These are phyloP conservation scores for Malurus leucopterus DNA, from an alignment of 2,797 vertebrate species.

Conservation along the genomic window DNA sequence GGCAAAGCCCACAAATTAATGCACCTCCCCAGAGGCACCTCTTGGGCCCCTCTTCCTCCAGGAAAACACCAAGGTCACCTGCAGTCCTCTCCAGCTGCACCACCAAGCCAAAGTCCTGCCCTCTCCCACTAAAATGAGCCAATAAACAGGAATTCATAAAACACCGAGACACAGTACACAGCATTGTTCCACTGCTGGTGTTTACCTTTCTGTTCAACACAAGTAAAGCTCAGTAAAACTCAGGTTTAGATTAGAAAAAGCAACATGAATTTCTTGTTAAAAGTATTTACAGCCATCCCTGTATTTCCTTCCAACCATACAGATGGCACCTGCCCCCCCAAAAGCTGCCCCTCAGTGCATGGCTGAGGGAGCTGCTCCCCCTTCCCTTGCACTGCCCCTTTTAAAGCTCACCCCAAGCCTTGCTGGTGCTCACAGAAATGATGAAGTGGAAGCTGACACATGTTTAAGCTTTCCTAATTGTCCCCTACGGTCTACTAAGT, in stretches of 20 bases:
- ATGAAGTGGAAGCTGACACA: background rate
- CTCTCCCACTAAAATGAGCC: background rate
- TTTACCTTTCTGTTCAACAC: background rate
- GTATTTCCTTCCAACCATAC: background rate
- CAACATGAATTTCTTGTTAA: background rate
- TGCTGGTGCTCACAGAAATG: background rate
- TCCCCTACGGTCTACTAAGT: background rate
- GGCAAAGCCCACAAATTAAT: background rate
- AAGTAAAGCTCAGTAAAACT: background rate
- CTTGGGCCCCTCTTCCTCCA: background rate
- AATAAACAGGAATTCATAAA: background rate
- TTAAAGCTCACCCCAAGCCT: background rate
- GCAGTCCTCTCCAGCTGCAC: background rate
- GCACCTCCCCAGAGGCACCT: background rate
- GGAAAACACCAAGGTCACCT: background rate
- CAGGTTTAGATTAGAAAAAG: background rate
- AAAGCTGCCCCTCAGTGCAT: background rate
- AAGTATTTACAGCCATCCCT: background rate
- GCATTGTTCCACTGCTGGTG: background rate
- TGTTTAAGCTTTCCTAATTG: background rate
- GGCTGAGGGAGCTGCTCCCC: background rate
- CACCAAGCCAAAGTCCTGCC: background rate
- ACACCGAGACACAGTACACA: background rate
- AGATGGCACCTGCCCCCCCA: rapidly evolving
- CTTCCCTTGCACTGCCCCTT: background rate